These are phyloP conservation scores for Xylota sylvarum DNA, from an alignment of 2,888 invertebrate species.

Conservation along the genomic window DNA sequence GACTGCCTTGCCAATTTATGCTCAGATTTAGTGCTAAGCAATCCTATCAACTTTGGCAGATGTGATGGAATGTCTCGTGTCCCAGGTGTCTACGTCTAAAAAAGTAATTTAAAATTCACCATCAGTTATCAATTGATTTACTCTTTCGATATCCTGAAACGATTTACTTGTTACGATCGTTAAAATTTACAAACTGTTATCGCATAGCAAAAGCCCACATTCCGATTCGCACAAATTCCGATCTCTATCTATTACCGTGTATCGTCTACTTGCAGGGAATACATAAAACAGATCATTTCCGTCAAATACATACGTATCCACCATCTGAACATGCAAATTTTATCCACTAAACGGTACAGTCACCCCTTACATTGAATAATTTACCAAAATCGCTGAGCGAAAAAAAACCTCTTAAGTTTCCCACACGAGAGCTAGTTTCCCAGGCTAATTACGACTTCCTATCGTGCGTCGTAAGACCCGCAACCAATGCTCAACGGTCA, in stretches of 20 bases:
- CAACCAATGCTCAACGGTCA: conserved; percentile 11
- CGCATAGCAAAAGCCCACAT: conserved; percentile 10
- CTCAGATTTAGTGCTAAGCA: too few species aligned
- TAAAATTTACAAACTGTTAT: conserved; percentile 29
- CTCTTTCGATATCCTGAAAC: background rate
- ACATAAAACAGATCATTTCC: conserved; percentile 7
- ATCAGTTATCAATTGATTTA: background rate
- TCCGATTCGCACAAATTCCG: conserved; percentile 8
- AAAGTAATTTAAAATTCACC: background rate
- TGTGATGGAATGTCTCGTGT: too few species aligned
- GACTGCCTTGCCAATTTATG: too few species aligned
- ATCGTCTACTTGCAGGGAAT: background rate
- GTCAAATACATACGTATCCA: background rate
- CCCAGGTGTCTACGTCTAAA: too few species aligned
- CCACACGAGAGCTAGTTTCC: conserved; percentile 57
- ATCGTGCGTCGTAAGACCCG: conserved; percentile 19
- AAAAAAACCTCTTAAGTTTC: conserved; percentile 44
- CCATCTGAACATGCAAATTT: conserved; percentile 20
- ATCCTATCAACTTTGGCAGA: too few species aligned
- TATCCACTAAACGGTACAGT: conserved; percentile 21
- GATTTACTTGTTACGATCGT: background rate
- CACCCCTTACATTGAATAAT: conserved; percentile 25
- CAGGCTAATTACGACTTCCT: conserved; percentile 65
- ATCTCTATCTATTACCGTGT: conserved; percentile 11
- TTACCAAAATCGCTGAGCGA: conserved; percentile 11